A percentile compares a stretch with the other conserved stretches of the same genome.
These are phyloP conservation scores for Melolontha melolontha DNA, from an alignment of 2,888 invertebrate species.

Conservation along the genomic window DNA sequence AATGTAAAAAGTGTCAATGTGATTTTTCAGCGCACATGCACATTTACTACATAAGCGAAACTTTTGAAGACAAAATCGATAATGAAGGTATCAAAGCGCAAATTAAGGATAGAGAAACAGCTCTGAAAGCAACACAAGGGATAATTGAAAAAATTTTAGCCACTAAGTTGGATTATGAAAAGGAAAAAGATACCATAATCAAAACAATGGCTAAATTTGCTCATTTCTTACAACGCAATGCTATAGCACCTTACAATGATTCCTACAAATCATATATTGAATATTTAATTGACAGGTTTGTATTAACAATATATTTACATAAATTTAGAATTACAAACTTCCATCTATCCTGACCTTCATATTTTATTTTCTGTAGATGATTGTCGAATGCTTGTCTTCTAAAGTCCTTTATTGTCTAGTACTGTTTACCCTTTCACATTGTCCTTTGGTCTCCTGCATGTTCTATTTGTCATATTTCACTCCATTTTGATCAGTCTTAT, in stretches of 20 bases:
- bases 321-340: too few relatives aligned
- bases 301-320: not conserved
- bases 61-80: constrained; percentile 51
- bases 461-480: too few relatives aligned
- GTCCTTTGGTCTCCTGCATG: too few relatives aligned
- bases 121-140: constrained; percentile 48
- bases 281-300: constrained; percentile 57
- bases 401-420: too few relatives aligned
- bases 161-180: constrained; percentile 46
- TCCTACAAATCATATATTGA: constrained; percentile 58
- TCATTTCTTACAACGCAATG: constrained; percentile 59
- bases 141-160: constrained; percentile 51
- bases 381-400: too few relatives aligned
- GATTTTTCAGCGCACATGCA: constrained; percentile 60
- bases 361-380: too few relatives aligned
- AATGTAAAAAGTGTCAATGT: constrained; percentile 56
- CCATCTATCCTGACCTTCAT: not conserved
- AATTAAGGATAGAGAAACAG: constrained; percentile 47
- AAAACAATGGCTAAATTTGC: constrained; percentile 58
- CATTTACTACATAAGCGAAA: constrained; percentile 59
- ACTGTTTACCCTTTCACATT: too few relatives aligned
- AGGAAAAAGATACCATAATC: constrained; percentile 55
- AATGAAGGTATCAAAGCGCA: constrained; percentile 53
- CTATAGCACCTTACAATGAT: constrained; percentile 59
- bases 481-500: too few relatives aligned